These are phyloP conservation scores for Cheilosia vulpina DNA, from an alignment of 2,888 invertebrate genomes.

Conservation along the genomic window DNA sequence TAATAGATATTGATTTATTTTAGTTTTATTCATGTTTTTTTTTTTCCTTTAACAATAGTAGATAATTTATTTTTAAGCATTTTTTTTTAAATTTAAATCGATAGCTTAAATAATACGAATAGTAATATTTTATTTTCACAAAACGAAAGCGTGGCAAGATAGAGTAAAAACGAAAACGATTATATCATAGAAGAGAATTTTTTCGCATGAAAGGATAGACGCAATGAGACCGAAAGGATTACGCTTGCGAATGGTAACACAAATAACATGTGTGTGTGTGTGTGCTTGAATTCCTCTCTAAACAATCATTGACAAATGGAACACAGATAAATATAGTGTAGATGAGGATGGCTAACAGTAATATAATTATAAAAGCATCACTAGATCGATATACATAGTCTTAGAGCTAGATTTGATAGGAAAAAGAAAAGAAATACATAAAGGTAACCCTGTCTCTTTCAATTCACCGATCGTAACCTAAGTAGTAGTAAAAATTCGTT, in stretches of 20 bases:
- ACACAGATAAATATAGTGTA: conserved; percentile 42
- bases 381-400: conserved; percentile 58
- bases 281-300: conserved; percentile 4
- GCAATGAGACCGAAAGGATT: conserved; percentile 17
- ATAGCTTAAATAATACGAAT: conserved; percentile 39
- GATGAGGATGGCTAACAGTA: conserved; percentile 69
- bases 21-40: conserved; percentile 41
- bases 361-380: conserved; percentile 66
- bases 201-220: background rate
- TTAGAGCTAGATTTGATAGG: conserved; percentile 48
- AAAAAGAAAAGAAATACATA: conserved; percentile 38
- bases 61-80: conserved; percentile 39
- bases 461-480: conserved; percentile 22
- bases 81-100: conserved; percentile 21
- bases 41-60: conserved; percentile 34
- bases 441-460: conserved; percentile 53
- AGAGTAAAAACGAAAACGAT: conserved; percentile 30
- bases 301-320: conserved; percentile 23
- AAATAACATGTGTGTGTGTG: background rate
- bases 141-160: conserved; percentile 58
- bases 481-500: background rate
- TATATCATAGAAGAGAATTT: conserved; percentile 10
- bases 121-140: conserved; percentile 42
- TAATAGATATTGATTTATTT: conserved; percentile 58
- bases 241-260: conserved; percentile 11